Conservation (phyloP, 2,888 invertebrate genomes). For the Meteorus colon region DNA sequence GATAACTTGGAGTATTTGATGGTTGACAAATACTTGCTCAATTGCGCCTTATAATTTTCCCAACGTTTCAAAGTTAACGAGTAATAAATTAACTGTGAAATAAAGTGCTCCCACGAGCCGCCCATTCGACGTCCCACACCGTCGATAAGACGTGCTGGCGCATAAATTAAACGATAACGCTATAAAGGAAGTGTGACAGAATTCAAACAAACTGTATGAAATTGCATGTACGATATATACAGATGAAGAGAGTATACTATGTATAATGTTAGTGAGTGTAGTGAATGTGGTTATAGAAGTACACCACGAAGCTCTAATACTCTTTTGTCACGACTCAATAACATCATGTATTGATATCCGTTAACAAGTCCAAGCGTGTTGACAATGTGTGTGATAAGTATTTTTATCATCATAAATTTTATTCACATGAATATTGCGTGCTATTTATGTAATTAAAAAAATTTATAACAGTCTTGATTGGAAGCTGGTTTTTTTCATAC, state of each 20-base stretch:
- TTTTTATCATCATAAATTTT: neutral
- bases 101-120: conserved; percentile 45
- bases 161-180: conserved; percentile 8
- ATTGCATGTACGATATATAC: conserved; percentile 1
- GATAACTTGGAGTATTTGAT: neutral
- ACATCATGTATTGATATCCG: conserved; percentile 20
- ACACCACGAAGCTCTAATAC: conserved; percentile 45
- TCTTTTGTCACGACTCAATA: conserved; percentile 44
- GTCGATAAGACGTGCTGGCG: conserved; percentile 50
- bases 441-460: neutral
- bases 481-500: too few species aligned
- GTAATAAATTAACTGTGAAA: conserved; percentile 52
- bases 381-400: neutral
- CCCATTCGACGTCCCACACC: conserved; percentile 53
- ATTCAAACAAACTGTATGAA: conserved; percentile 27
- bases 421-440: neutral
- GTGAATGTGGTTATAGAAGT: conserved; percentile 4
- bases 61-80: conserved; percentile 29
- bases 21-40: neutral
- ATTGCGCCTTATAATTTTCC: neutral
- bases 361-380: neutral
- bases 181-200: conserved; percentile 22
- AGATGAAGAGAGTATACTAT: neutral
- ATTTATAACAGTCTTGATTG: too few species aligned
- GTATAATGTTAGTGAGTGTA: neutral